phyloP scores from a whole-genome alignment of 2,797 vertebrate genomes.

The Psittacula echo region DNA sequence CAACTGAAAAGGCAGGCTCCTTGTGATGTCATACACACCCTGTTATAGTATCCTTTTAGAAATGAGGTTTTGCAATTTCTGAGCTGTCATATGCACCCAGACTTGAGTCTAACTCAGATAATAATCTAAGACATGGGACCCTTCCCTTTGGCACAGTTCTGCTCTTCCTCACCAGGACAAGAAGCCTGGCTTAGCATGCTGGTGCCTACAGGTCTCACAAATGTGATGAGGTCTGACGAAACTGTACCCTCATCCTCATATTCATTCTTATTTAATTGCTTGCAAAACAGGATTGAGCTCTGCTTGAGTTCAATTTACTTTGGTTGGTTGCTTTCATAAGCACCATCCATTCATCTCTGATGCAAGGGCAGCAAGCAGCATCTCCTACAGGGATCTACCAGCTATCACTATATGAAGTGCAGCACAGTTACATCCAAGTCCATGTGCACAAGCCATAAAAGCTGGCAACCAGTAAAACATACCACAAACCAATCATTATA shows the following conservation, averaged over 20 bases:
- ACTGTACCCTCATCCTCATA: not conserved
- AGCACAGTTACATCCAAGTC: not conserved
- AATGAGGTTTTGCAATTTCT: constrained; percentile 49
- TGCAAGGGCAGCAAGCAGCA: not conserved
- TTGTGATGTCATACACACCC: not conserved
- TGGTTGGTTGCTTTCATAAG: not conserved
- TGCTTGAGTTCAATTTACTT: constrained; percentile 19
- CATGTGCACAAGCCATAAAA: not conserved
- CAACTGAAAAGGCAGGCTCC: not conserved
- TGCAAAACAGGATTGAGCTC: constrained; percentile 43
- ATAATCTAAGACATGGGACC: not conserved
- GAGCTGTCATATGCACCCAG: not conserved
- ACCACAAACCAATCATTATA: not conserved
- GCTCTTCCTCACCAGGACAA: not conserved
- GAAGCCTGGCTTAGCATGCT: not conserved
- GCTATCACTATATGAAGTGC: not conserved
- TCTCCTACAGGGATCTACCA: not conserved
- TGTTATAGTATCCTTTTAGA: not conserved
- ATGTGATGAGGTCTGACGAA: not conserved
- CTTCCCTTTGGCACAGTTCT: constrained; percentile 49
- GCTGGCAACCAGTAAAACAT: not conserved
- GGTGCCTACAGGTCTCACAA: constrained; percentile 27
- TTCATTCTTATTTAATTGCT: constrained; percentile 34
- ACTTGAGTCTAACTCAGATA: not conserved
- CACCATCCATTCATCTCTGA: not conserved